Conservation (phyloP, 1,140 invertebrate genomes). For the Hypothenemus hampei region DNA sequence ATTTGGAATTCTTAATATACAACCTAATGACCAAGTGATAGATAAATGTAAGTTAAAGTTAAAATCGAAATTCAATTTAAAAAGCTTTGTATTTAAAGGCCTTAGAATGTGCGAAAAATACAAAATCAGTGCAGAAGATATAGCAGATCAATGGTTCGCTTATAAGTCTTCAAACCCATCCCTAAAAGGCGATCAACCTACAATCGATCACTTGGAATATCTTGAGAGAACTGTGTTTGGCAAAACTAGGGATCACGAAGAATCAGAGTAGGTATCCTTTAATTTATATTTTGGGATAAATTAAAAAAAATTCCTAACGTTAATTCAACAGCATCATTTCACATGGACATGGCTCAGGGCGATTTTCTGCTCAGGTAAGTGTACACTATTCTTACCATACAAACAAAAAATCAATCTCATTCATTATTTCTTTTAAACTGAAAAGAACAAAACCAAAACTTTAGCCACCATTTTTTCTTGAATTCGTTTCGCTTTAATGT, state of each 20-base stretch:
- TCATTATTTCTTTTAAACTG: constrained; percentile 17
- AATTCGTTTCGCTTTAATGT: constrained; percentile 28
- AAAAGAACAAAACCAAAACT: no score
- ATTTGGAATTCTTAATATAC: constrained; percentile 18
- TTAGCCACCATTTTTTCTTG: constrained; percentile 38
- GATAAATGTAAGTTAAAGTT: constrained; percentile 12
- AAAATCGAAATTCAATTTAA: not conserved
- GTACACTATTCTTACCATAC: not conserved
- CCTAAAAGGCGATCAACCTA: constrained; percentile 54
- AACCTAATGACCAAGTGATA: not conserved
- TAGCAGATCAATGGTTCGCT: constrained; percentile 63
- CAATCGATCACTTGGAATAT: constrained; percentile 51
- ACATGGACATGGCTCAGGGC: not conserved
- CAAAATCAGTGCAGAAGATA: constrained; percentile 55
- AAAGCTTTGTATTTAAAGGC: constrained; percentile 39
- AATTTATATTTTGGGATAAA: not conserved
- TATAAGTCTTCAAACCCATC: constrained; percentile 58
- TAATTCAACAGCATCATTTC: not conserved
- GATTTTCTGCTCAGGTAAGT: constrained; percentile 20
- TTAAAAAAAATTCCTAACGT: not conserved
- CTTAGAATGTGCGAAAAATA: constrained; percentile 55
- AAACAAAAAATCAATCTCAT: constrained; percentile 1
- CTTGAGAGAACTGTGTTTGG: constrained; percentile 60
- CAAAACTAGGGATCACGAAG: constrained; percentile 36
- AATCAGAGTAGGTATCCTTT: constrained; percentile 12